Evolutionary conservation across 2,797 vertebrate species (phyloP).

Genomic region (Micrastur ruficollis): DNA sequence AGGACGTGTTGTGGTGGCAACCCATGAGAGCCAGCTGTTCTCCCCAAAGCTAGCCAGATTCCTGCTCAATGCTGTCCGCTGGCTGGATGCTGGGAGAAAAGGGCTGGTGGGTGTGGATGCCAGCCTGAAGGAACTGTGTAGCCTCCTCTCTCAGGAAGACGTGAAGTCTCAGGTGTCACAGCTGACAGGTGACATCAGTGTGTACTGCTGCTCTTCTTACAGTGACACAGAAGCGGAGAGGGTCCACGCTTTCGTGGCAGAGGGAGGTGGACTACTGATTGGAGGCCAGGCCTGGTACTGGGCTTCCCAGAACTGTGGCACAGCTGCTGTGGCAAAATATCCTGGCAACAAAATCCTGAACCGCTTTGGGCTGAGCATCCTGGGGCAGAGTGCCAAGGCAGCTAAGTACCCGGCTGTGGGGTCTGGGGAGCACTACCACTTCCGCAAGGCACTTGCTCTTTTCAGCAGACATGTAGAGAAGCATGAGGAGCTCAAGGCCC

Average conservation of each 20-base stretch:
- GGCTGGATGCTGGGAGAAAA: conserved; percentile 69
- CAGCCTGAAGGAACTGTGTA: conserved; percentile 35
- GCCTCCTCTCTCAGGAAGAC: conserved; percentile 39
- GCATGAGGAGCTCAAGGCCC: conserved; percentile 4
- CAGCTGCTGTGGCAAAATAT: conserved; percentile 67
- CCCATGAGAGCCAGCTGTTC: conserved; percentile 67
- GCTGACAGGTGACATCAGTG: conserved; percentile 38
- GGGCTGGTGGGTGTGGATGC: conserved; percentile 71
- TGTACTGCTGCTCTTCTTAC: conserved; percentile 74
- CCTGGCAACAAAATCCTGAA: conserved; percentile 78
- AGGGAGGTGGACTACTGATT: conserved; percentile 86
- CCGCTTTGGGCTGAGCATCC: conserved; percentile 75
- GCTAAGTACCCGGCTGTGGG: conserved; percentile 8
- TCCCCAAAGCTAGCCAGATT: conserved; percentile 65
- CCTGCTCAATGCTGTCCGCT: conserved; percentile 71
- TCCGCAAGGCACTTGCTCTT: conserved; percentile 68
- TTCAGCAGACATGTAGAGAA: conserved; percentile 59
- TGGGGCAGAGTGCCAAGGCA: conserved; percentile 34
- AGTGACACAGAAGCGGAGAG: conserved; percentile 16
- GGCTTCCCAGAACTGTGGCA: conserved; percentile 67
- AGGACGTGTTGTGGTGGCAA: conserved; percentile 70
- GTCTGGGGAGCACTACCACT: conserved; percentile 61
- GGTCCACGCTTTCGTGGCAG: conserved; percentile 74
- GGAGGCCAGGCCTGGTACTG: conserved; percentile 87
- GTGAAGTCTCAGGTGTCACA: conserved; percentile 48